phyloP scores from a whole-genome alignment of 2,888 invertebrate genomes.

The Nemotelus nigrinus region DNA sequence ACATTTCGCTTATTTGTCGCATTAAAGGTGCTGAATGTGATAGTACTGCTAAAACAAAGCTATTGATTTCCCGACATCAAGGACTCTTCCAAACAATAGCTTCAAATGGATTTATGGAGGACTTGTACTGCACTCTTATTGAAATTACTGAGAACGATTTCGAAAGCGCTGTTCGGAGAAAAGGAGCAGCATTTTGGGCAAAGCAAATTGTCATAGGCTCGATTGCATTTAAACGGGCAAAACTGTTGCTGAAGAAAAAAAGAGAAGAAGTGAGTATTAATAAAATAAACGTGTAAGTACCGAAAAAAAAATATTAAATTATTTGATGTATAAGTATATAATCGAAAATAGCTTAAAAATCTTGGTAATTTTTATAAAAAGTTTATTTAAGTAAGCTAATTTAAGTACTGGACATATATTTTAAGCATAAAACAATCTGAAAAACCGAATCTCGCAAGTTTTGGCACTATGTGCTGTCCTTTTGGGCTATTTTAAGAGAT shows the following conservation, averaged over 20 bases:
- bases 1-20: background rate
- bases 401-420: too few relatives aligned
- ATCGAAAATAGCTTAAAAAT: too few relatives aligned
- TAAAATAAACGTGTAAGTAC: background rate
- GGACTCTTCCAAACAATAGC: conserved; percentile 60
- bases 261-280: conserved; percentile 57
- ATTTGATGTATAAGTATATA: too few relatives aligned
- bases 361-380: too few relatives aligned
- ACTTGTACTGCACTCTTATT: conserved; percentile 58
- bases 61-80: conserved; percentile 56
- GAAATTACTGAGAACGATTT: conserved; percentile 58
- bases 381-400: too few relatives aligned
- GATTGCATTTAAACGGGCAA: conserved; percentile 59
- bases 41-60: background rate
- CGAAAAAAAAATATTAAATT: background rate
- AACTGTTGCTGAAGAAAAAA: conserved; percentile 59
- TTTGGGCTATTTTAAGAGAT: too few relatives aligned
- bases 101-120: conserved; percentile 58
- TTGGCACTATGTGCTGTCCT: too few relatives aligned
- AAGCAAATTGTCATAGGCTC: conserved; percentile 58
- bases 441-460: too few relatives aligned
- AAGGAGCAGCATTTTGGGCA: conserved; percentile 62
- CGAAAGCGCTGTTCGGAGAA: conserved; percentile 52
- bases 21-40: background rate
- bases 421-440: too few relatives aligned